Evolutionary conservation across 2,797 vertebrate species (phyloP).

Genomic region (Merluccius polli): DNA sequence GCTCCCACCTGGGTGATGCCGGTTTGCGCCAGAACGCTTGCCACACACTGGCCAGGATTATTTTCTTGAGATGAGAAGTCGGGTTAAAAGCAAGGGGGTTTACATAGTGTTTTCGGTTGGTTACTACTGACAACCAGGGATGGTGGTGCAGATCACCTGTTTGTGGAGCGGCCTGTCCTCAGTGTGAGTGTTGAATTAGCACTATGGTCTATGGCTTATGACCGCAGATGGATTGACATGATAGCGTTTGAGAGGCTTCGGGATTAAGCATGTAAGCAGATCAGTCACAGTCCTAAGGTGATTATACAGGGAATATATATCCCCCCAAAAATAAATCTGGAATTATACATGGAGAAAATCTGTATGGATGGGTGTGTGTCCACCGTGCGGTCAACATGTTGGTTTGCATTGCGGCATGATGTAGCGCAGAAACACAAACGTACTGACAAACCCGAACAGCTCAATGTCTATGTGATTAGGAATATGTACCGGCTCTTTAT

Average conservation of each 20-base stretch:
- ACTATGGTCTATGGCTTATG: conserved; percentile 33
- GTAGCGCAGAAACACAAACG: not conserved
- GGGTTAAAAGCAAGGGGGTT: no score
- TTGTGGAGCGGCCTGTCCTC: not conserved
- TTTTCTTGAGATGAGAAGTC: no score
- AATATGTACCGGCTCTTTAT: not conserved
- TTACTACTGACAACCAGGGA: no score
- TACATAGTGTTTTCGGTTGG: no score
- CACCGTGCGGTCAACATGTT: not conserved
- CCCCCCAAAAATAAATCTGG: conserved; percentile 23
- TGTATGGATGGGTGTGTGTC: conserved; percentile 10
- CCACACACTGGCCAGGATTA: no score
- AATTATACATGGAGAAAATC: conserved; percentile 50
- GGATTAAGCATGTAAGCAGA: conserved; percentile 71
- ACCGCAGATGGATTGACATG: conserved; percentile 42
- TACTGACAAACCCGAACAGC: conserved; percentile 22
- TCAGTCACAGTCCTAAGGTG: conserved; percentile 62
- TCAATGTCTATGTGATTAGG: not conserved
- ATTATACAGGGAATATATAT: conserved; percentile 63
- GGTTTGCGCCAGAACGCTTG: no score
- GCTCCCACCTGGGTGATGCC: no score
- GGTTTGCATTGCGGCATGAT: not conserved
- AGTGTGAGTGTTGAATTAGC: conserved; percentile 35
- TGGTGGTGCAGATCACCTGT: no score
- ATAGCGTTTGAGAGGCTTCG: conserved; percentile 43